Evolutionary conservation across 2,113 vertebrate genomes (phyloP), one percentile per base, ranked within the genome.

Genomic region (Anguilla rostrata): DNA sequence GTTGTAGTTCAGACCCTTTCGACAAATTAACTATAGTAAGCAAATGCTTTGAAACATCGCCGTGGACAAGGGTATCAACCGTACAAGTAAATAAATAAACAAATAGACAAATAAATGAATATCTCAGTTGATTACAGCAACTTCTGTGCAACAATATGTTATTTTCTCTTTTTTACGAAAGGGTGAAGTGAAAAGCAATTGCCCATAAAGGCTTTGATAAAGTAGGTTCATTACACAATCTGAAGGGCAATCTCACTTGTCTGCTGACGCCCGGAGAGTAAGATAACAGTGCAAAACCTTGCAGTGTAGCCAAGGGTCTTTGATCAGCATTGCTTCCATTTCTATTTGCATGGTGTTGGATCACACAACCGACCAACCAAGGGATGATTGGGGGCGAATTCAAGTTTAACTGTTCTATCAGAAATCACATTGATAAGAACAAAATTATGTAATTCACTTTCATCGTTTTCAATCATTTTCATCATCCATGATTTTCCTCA

Each of bases 211-310:
- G 88, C 87, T 92, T 87, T 94, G 94, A 95, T 93, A 87, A 91
- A 95, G 92, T 92, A 89, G 91, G 92, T 93, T 93, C 92, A 94
- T 95, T 94, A 95, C 90, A 82, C 91, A 88, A 82, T 93, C 89
- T 93, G 93, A 94, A 94, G 92, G 93, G 92, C 93, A 94, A 94
- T 94, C 94, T 93, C 90, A 90, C 88, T 89, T 85, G 82, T 88
- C 88, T 85, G 57, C 78, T 82, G 43, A 79, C 29, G 82, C 91
- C 88, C 83, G 86, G 85, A 88, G 89, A 91, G 85, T 86, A 81
- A 83, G 82, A 87, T 84, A 89, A 75, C 82, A 81, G 84, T 26
- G n/a, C 4, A 84, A 49, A 84, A 56, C 83, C 66, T 88, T 71
- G 53, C 29, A 57, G 83, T 78, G 56, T n/a, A 84, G 57, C 81